Evolutionary conservation across 1,140 invertebrate species (phyloP).

Genomic region (Spodoptera litura): DNA sequence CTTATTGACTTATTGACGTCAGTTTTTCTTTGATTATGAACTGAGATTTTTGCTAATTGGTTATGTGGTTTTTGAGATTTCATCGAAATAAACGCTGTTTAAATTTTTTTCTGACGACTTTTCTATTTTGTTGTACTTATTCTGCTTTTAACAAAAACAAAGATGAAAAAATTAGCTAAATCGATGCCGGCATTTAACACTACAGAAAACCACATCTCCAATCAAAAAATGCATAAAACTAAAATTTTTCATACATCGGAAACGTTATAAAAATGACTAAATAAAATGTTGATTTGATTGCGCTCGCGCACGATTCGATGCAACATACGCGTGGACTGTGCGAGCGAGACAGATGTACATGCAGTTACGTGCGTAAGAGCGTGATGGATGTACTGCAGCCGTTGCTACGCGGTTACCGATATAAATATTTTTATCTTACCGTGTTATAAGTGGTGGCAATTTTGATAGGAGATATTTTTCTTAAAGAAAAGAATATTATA

Average conservation of each 20-base stretch:
- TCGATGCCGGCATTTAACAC: too few species aligned
- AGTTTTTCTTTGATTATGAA: too few species aligned
- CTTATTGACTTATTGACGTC: too few species aligned
- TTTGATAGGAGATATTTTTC: slow-evolving; percentile 10
- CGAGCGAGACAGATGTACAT: not conserved
- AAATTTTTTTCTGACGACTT: too few species aligned
- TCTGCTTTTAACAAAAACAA: too few species aligned
- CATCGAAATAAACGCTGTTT: too few species aligned
- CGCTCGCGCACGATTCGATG: slow-evolving; percentile 21
- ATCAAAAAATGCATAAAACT: not conserved
- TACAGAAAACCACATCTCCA: too few species aligned
- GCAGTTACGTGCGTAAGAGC: not conserved
- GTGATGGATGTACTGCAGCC: slow-evolving; percentile 12
- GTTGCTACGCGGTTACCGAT: slow-evolving; percentile 2
- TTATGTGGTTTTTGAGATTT: too few species aligned
- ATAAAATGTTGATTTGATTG: slow-evolving; percentile 9
- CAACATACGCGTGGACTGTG: not conserved
- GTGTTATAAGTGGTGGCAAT: not conserved
- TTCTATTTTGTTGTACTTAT: too few species aligned
- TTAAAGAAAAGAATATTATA: not conserved
- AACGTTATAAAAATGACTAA: slow-evolving; percentile 21
- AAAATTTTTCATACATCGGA: slow-evolving; percentile 5
- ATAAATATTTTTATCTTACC: slow-evolving; percentile 35
- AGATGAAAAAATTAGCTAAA: too few species aligned
- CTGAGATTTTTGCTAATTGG: too few species aligned